Evolutionary conservation across 2,888 invertebrate species (phyloP).

Genomic region (Hypsopygia costalis): DNA sequence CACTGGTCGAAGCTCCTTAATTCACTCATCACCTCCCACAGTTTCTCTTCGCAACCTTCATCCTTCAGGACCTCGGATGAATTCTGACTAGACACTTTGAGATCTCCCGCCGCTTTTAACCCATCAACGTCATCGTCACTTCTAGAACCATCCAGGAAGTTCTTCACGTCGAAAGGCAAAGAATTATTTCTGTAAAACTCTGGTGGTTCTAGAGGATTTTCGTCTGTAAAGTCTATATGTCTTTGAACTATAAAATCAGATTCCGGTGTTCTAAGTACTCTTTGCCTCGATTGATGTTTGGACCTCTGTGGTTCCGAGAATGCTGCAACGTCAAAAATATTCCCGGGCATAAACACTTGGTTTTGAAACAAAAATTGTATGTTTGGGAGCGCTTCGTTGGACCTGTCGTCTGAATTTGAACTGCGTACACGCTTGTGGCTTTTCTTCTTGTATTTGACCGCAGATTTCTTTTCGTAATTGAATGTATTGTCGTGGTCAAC

Average conservation of each 20-base stretch:
- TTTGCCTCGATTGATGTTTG: conserved; percentile 32
- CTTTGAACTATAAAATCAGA: conserved; percentile 45
- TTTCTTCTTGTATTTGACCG: conserved; percentile 60
- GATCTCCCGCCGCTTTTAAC: conserved; percentile 31
- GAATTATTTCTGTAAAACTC: conserved; percentile 61
- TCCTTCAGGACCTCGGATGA: conserved; percentile 32
- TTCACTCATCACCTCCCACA: conserved; percentile 69
- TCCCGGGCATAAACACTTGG: conserved; percentile 73
- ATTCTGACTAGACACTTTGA: conserved; percentile 41
- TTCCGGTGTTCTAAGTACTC: conserved; percentile 39
- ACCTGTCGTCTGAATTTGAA: conserved; percentile 43
- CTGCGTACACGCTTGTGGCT: conserved; percentile 44
- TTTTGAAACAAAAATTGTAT: conserved; percentile 76
- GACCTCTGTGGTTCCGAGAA: conserved; percentile 51
- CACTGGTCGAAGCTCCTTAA: conserved; percentile 63
- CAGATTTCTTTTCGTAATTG: conserved; percentile 70
- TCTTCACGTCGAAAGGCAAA: conserved; percentile 48
- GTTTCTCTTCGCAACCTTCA: conserved; percentile 47
- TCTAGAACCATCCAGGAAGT: conserved; percentile 41
- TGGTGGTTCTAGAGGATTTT: conserved; percentile 42
- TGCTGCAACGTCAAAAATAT: conserved; percentile 40
- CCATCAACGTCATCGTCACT: conserved; percentile 51
- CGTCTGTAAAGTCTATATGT: conserved; percentile 60
- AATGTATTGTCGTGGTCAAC: conserved; percentile 60
- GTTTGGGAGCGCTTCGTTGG: conserved; percentile 50